Evolutionary conservation across 2,888 invertebrate genomes (phyloP).

Genomic region (Timema cristinae): DNA sequence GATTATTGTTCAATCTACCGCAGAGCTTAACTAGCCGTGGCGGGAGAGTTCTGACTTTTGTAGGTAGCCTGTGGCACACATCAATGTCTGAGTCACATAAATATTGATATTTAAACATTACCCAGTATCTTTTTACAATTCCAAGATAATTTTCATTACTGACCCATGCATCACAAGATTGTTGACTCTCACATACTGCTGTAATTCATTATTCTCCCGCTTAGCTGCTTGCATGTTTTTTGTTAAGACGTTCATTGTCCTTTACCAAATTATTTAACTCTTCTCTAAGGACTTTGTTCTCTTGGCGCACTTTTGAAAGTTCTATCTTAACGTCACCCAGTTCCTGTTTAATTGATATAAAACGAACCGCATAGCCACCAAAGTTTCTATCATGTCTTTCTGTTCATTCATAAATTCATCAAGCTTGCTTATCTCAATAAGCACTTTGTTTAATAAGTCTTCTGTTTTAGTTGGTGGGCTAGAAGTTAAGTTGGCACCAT

Average conservation of each 20-base stretch:
- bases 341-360: background rate
- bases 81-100: background rate
- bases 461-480: background rate
- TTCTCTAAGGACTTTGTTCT: background rate
- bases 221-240: background rate
- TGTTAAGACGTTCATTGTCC: background rate
- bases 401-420: background rate
- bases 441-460: background rate
- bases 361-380: background rate
- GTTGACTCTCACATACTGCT: background rate
- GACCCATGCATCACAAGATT: background rate
- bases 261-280: background rate
- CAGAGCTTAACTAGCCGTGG: background rate
- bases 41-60: background rate
- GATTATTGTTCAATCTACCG: background rate
- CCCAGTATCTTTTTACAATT: background rate
- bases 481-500: background rate
- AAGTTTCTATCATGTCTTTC: background rate
- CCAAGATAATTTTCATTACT: background rate
- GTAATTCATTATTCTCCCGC: background rate
- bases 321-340: background rate
- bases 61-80: too few species aligned
- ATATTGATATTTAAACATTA: background rate
- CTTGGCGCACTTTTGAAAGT: background rate
- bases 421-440: background rate